Evolutionary conservation across 2,113 vertebrate species (phyloP).

Genomic region (Saimiri boliviensis): DNA sequence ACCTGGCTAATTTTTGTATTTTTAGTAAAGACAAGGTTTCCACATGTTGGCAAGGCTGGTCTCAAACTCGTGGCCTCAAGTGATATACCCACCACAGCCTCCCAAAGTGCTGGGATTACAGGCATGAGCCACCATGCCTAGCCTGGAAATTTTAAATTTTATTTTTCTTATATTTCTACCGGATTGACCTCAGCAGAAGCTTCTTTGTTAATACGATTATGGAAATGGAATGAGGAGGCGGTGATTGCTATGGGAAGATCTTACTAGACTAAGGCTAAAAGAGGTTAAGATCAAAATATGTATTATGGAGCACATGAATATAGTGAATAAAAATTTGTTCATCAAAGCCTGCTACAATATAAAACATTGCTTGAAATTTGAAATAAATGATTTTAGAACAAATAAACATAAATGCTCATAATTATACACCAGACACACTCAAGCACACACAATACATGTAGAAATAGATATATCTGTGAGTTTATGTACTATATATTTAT

Average conservation of each 20-base stretch:
- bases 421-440: neutral
- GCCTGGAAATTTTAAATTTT: neutral
- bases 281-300: neutral
- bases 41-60: too few relatives aligned
- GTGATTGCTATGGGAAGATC: neutral
- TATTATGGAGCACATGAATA: neutral
- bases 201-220: neutral
- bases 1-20: too few relatives aligned
- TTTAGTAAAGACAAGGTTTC: too few relatives aligned
- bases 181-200: neutral
- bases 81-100: too few relatives aligned
- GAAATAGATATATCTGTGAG: neutral
- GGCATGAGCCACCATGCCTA: too few relatives aligned
- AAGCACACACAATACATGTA: neutral
- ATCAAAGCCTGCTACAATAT: neutral
- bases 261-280: neutral
- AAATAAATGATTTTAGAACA: neutral
- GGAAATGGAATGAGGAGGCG: neutral
- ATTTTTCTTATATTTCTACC: constrained; percentile 11
- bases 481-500: neutral
- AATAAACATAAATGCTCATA: neutral
- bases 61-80: too few relatives aligned
- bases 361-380: neutral
- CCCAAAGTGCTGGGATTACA: too few relatives aligned
- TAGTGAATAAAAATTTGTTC: neutral